Evolutionary conservation across 2,113 vertebrate species (phyloP).

Genomic region (Tauraco erythrolophus): DNA sequence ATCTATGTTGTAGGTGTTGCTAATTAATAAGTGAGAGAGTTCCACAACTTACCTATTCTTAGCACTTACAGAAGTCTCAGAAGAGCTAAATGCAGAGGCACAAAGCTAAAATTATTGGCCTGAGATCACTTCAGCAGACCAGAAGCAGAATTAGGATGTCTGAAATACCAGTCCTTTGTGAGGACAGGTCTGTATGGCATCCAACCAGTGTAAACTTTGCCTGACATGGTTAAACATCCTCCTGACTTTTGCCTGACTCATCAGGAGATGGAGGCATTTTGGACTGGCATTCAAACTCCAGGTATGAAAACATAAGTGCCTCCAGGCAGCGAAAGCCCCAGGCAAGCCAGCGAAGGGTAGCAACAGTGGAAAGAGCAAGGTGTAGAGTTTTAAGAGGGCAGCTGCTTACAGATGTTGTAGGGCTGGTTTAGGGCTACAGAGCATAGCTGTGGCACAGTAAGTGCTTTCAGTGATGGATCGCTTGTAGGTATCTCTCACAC

Average conservation of each 20-base stretch:
- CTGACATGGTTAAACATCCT: fast-evolving
- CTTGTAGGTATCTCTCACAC: background rate
- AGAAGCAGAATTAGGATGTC: background rate
- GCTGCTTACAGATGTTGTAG: background rate
- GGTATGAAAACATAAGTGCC: background rate
- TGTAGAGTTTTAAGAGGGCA: background rate
- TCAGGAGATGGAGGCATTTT: background rate
- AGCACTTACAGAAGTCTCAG: background rate
- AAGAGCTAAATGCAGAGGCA: background rate
- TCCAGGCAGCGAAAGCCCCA: background rate
- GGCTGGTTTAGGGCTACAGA: background rate
- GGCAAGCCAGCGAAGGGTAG: background rate
- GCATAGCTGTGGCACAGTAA: background rate
- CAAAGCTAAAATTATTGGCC: background rate
- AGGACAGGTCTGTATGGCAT: background rate
- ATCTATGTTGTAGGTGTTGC: background rate
- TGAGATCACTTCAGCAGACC: background rate
- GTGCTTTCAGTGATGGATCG: background rate
- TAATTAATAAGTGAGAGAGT: background rate
- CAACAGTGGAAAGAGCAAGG: background rate
- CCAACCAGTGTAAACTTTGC: background rate
- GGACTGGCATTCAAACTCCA: background rate
- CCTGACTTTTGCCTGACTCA: background rate
- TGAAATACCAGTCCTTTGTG: background rate
- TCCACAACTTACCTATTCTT: background rate